Conservation (phyloP, 2,888 invertebrate genomes). For the Seira ritae region DNA sequence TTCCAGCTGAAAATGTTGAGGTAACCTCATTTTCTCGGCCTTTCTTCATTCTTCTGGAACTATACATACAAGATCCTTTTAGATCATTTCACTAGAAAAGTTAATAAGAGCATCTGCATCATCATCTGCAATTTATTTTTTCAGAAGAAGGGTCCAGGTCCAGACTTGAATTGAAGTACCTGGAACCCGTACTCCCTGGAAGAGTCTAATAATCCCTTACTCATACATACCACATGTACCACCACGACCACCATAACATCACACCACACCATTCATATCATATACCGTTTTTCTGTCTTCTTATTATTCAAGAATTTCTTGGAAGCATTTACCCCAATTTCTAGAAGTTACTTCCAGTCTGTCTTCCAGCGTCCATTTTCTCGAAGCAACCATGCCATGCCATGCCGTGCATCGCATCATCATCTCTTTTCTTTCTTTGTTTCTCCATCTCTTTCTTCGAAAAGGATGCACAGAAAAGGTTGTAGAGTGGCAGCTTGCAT, state of each 20-base stretch:
- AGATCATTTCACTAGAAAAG: neutral
- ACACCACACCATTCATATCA: too few species aligned
- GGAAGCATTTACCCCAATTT: neutral
- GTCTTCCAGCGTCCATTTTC: neutral
- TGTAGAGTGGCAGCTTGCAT: neutral
- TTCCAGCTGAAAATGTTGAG: too few species aligned
- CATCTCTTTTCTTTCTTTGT: neutral
- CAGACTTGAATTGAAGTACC: constrained; percentile 8
- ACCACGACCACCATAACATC: neutral
- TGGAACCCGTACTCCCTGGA: neutral
- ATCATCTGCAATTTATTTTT: neutral
- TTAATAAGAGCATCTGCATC: neutral
- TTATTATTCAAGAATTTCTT: neutral
- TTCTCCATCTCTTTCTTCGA: neutral
- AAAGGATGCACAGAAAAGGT: neutral
- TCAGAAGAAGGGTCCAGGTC: neutral
- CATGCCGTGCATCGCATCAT: neutral
- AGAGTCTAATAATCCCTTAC: constrained; percentile 1
- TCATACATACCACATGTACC: neutral
- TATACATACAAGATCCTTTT: too few species aligned
- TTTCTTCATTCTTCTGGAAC: too few species aligned
- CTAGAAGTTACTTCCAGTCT: too few species aligned
- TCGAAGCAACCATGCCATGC: neutral
- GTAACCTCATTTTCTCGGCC: too few species aligned
- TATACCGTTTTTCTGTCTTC: neutral